These are phyloP conservation scores for Pseudococcus jackbeardsleyi DNA, from an alignment of 2,888 invertebrate genomes.

Conservation along the genomic window DNA sequence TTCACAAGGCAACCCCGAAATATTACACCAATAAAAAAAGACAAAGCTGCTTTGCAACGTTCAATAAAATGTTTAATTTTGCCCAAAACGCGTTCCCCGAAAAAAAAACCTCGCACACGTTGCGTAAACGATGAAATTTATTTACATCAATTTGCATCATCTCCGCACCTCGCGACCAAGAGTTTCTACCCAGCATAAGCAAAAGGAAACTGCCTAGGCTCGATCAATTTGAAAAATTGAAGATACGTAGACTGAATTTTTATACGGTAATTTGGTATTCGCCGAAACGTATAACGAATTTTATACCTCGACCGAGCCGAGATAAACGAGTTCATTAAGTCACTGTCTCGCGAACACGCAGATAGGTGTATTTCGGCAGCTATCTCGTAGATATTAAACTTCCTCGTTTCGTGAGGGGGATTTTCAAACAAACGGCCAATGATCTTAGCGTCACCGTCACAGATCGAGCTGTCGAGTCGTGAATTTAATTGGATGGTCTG, in stretches of 20 bases:
- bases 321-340: constrained; percentile 47
- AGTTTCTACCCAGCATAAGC: neutral
- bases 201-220: neutral
- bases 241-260: constrained; percentile 30
- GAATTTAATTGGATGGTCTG: too few relatives aligned
- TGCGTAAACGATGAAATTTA: constrained; percentile 44
- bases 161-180: neutral
- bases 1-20: too few relatives aligned
- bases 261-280: constrained; percentile 44
- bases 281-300: constrained; percentile 33
- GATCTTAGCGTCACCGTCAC: too few relatives aligned
- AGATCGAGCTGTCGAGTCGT: too few relatives aligned
- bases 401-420: too few relatives aligned
- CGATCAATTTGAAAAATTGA: constrained; percentile 35
- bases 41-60: neutral
- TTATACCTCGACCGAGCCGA: neutral
- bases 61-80: constrained; percentile 44
- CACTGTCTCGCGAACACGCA: neutral
- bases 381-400: neutral
- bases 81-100: neutral
- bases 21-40: neutral
- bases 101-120: neutral
- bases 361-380: neutral
- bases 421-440: too few relatives aligned
- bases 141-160: constrained; percentile 35